Evolutionary conservation across 2,888 invertebrate genomes (phyloP).

Genomic region (Aphodius sticticus): DNA sequence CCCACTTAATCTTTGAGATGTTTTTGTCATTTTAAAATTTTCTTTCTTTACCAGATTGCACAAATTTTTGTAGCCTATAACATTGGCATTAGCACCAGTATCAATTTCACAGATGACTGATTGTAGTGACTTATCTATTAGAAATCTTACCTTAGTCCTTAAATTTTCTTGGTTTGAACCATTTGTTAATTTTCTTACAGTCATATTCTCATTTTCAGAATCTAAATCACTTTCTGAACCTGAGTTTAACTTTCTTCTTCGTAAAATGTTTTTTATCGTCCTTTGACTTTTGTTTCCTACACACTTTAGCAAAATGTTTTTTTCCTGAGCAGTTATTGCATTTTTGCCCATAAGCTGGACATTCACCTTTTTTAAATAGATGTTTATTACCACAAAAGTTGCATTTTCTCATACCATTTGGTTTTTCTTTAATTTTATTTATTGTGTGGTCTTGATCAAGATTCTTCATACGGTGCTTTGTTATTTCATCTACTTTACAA

Average conservation of each 20-base stretch:
- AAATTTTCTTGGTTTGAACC: background rate
- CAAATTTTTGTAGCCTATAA: conserved; percentile 18
- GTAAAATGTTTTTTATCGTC: background rate
- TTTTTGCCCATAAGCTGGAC: conserved; percentile 24
- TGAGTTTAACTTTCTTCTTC: background rate
- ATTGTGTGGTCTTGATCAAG: background rate
- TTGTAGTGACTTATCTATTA: background rate
- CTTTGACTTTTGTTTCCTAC: conserved; percentile 19
- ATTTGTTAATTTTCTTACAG: background rate
- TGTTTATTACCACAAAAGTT: conserved; percentile 26
- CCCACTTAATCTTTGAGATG: conserved; percentile 9
- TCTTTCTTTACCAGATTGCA: conserved; percentile 6
- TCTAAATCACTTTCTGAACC: conserved; percentile 9
- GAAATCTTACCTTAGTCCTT: background rate
- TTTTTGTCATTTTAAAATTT: background rate
- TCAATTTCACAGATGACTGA: conserved; percentile 24
- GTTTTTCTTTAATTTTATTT: conserved; percentile 18
- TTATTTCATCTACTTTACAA: conserved; percentile 25
- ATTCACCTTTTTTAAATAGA: conserved; percentile 17
- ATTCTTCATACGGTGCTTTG: background rate
- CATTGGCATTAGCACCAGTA: conserved; percentile 25
- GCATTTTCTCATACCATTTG: conserved; percentile 19
- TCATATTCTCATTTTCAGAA: conserved; percentile 5
- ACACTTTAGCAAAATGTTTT: conserved; percentile 25
- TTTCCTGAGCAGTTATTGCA: conserved; percentile 25